A percentile compares a stretch with the other conserved stretches of the same genome.
phyloP scores from a whole-genome alignment of 1,140 invertebrate genomes.

The Ceratitis capitata region DNA sequence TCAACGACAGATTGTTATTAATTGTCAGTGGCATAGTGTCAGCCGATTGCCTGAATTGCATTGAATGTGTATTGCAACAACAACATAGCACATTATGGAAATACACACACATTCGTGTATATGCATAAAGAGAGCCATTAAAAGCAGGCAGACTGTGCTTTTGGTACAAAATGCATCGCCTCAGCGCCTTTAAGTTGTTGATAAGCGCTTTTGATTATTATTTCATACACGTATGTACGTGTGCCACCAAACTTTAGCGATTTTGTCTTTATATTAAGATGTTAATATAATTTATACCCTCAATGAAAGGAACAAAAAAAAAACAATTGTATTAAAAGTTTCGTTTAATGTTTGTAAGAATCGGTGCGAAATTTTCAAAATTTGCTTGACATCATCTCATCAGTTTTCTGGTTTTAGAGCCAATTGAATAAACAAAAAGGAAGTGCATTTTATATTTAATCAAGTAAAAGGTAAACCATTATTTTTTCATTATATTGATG shows the following conservation, averaged over 20 bases:
- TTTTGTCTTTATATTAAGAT: too few species aligned
- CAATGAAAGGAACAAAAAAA: too few species aligned
- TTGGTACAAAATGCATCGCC: neutral
- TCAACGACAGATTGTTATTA: constrained; percentile 36
- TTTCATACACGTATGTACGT: neutral
- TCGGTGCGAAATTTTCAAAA: too few species aligned
- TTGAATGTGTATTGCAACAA: neutral
- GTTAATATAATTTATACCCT: too few species aligned
- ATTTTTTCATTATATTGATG: too few species aligned
- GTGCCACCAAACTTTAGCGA: neutral
- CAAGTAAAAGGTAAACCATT: too few species aligned
- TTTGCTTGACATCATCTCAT: too few species aligned
- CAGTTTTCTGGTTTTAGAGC: too few species aligned
- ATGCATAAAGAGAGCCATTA: neutral
- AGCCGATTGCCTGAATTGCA: neutral
- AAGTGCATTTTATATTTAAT: too few species aligned
- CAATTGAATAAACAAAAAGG: too few species aligned
- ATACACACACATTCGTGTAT: neutral
- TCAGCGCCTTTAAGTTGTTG: constrained; percentile 7
- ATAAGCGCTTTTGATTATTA: neutral
- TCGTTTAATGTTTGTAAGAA: too few species aligned
- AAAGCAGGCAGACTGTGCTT: neutral
- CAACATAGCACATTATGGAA: neutral
- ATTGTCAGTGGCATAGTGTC: constrained; percentile 32
- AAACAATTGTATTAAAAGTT: too few species aligned